Evolutionary conservation across 2,888 invertebrate species (phyloP), one percentile per base, ranked within the genome.

Genomic region (Drosophila quinaria): DNA sequence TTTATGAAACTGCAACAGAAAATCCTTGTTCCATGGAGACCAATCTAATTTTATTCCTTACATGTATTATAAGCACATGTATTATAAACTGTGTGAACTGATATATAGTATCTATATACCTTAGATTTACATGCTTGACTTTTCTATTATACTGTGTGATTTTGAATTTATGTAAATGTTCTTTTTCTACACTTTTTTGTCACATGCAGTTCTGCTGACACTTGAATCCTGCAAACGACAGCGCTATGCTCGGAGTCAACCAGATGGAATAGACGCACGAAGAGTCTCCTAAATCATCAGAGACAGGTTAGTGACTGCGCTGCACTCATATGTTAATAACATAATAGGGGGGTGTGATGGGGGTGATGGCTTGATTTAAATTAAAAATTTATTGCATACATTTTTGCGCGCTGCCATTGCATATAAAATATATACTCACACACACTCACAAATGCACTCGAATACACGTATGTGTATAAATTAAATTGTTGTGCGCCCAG

Each of bases 331-430:
- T 80, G 74, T 80, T 87, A 67, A 82, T 80, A 79, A 56, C 55
- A 49, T 58, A 42, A 0, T 15, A 13, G 31, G 60, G 46, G 41
- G 59, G 65, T 65, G 79, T 25, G 15, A 13, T 19, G 56, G 42
- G 41, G 59, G 65, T 65, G 79, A 81, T 72, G 73, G 78, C 80
- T 83, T 86, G 83, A 80, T 85, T 89, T 83, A 87, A 89, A 87
- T 87, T 87, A 81, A 89, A 87, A 87, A 87, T 89, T 56, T 86
- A 87, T 87, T 89, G 89, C 89, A 89, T 87, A 89, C 85, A 87
- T 89, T 85, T 87, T 75, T 66, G 75, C 67, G 84, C 71, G 33
- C 67, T 56, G 66, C 68, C 68, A 67, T 61, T 76, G 81, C 73
- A 85, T 64, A 78, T 61, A 69, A 66, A 74, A 70, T 74, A 77